Evolutionary conservation across 1,140 invertebrate species (phyloP), one percentile per base, ranked within the genome.

Genomic region (Diploscapter pachys): DNA sequence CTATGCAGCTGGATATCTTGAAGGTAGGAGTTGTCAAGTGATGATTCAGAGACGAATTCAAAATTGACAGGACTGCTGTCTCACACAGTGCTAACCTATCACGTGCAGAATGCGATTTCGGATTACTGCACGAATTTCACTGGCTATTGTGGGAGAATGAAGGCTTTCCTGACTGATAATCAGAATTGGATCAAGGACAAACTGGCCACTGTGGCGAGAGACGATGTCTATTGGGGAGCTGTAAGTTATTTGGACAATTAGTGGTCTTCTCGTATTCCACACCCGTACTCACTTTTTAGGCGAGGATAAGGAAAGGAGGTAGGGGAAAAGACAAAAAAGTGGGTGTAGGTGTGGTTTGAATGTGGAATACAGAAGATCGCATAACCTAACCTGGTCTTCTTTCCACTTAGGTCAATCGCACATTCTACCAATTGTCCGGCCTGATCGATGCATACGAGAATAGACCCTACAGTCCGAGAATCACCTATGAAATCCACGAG

Each of bases 381-480:
- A 79, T 52, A 69, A 69, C 48, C 13, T 31, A 53, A 4, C 56
- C 72, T 68, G n/a, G 50, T 52, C 51, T 31, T 13, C 9, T 72
- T 80, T 51, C 79, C 89, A 87, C 85, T 31, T 31, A 31, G 31
- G 31, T 89, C 9, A 85, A 85, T 55, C 78, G 89, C 56, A 86
- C 87, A 52, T 83, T 88, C 61, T 78, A 85, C 13, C 89, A 90
- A 81, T 72, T 89, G 6, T 83, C 85, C 74, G 89, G 89, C 8
- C 70, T 90, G 4, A 83, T 85, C 56, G 86, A 88, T 82, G 89
- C 88, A 4, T 88, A 87, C 74, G 77, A 79, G n/a, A 81, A 86
- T 62, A 76, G 55, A 31, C 56, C 62, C 11, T 69, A 77, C 63
- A 72, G 71, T 5, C 65, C 72, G 56, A 70, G 64, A 11, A 71